phyloP scores from a whole-genome alignment of 2,888 invertebrate genomes.

The Amblyteles armatorius region DNA sequence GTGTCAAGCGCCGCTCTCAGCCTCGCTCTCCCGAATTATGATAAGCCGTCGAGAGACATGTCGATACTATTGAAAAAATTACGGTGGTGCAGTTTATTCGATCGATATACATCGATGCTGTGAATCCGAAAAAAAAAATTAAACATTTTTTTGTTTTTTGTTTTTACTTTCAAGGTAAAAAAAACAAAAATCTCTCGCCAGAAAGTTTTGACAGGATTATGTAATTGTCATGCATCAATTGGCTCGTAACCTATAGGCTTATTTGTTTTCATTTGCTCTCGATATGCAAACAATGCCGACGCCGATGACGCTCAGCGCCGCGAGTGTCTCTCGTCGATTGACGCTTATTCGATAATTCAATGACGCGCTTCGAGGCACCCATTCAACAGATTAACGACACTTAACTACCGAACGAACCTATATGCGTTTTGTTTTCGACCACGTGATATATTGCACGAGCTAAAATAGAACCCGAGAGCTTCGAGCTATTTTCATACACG shows the following conservation, averaged over 20 bases:
- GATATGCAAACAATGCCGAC: constrained; percentile 15
- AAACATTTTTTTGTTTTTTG: background rate
- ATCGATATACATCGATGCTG: constrained; percentile 50
- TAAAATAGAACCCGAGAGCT: constrained; percentile 58
- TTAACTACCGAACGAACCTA: background rate
- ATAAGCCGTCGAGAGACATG: constrained; percentile 56
- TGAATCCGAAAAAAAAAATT: constrained; percentile 27
- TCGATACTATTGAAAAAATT: constrained; percentile 44
- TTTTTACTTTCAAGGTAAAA: constrained; percentile 3
- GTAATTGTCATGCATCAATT: constrained; percentile 62
- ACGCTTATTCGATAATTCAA: background rate
- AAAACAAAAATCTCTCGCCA: background rate
- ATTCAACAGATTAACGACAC: constrained; percentile 50
- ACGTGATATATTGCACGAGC: constrained; percentile 59
- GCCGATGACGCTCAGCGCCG: constrained; percentile 2
- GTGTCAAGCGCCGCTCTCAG: constrained; percentile 6
- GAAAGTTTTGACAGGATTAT: constrained; percentile 57
- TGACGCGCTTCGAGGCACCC: too few species aligned
- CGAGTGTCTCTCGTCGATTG: background rate
- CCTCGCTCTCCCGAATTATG: constrained; percentile 48
- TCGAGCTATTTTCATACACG: constrained; percentile 59
- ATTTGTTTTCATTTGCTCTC: constrained; percentile 40
- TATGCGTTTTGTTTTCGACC: constrained; percentile 51
- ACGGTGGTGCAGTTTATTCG: constrained; percentile 31
- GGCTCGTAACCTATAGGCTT: constrained; percentile 49